Conservation (phyloP, 2,113 vertebrate genomes). For the Toxotes chatareus region DNA sequence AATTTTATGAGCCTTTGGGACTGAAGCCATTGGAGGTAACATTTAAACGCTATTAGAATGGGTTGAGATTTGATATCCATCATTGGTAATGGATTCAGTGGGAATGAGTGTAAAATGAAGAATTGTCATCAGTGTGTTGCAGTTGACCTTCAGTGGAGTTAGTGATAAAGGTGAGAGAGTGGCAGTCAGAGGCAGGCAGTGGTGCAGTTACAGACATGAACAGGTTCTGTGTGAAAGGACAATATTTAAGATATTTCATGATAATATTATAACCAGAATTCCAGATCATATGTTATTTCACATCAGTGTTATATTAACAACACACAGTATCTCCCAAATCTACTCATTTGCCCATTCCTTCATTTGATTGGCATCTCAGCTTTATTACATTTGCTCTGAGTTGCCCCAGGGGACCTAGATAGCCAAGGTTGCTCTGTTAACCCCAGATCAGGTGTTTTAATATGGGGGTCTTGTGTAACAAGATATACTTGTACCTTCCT, state of each 20-base stretch:
- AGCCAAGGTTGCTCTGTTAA: constrained; percentile 13
- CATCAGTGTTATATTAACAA: background rate
- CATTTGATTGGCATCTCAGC: constrained; percentile 27
- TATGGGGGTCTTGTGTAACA: constrained; percentile 29
- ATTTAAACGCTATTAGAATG: constrained; percentile 47
- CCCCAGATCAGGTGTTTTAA: constrained; percentile 29
- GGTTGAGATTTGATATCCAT: constrained; percentile 19
- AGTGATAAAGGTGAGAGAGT: constrained; percentile 35
- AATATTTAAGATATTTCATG: background rate
- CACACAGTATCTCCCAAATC: background rate
- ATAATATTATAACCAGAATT: background rate
- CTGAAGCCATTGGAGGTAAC: constrained; percentile 12
- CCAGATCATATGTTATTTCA: background rate
- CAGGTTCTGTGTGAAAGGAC: background rate
- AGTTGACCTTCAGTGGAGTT: constrained; percentile 59
- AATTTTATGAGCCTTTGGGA: background rate
- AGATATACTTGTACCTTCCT: constrained; percentile 24
- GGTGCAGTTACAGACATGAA: background rate
- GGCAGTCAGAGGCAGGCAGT: background rate
- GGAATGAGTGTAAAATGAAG: constrained; percentile 32
- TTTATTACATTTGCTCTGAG: constrained; percentile 37
- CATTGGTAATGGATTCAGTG: constrained; percentile 45
- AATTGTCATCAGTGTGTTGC: constrained; percentile 32
- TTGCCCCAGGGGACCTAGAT: background rate
- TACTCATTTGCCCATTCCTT: constrained; percentile 1